Percentiles rank a stretch among this genome's conserved stretches.
phyloP scores from a whole-genome alignment of 2,113 vertebrate genomes.

The Colossoma macropomum region DNA sequence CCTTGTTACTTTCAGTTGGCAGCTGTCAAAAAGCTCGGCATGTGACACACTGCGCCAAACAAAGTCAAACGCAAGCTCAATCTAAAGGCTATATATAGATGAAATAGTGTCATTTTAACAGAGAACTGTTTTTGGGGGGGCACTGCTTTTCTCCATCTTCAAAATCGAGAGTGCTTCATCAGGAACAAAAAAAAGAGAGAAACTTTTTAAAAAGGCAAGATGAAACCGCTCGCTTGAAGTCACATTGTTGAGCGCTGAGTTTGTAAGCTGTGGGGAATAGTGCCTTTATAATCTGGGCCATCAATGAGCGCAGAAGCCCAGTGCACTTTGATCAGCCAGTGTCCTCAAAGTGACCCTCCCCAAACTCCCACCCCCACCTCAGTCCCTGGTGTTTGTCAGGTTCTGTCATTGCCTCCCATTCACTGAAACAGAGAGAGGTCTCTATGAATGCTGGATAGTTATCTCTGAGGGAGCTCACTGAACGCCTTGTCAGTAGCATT shows the following conservation, averaged over 20 bases:
- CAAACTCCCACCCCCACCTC: slow-evolving; percentile 43
- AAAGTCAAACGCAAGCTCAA: slow-evolving; percentile 72
- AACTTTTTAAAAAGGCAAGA: slow-evolving; percentile 50
- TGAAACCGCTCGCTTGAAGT: slow-evolving; percentile 32
- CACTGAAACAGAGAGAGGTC: slow-evolving; percentile 29
- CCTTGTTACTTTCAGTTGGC: slow-evolving; percentile 78
- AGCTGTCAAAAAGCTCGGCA: slow-evolving; percentile 78
- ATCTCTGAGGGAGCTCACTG: slow-evolving; percentile 24
- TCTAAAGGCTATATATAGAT: slow-evolving; percentile 83
- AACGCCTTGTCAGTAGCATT: slow-evolving; percentile 31
- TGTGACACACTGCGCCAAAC: slow-evolving; percentile 67
- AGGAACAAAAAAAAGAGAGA: slow-evolving; percentile 67
- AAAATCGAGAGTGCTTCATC: slow-evolving; percentile 69
- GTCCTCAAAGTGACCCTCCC: slow-evolving; percentile 77
- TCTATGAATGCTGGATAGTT: slow-evolving; percentile 30
- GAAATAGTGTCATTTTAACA: slow-evolving; percentile 79
- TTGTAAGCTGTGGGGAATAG: slow-evolving; percentile 24
- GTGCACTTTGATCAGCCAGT: slow-evolving; percentile 69
- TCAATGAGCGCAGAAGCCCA: slow-evolving; percentile 63
- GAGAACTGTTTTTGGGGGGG: slow-evolving; percentile 62
- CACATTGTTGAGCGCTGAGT: slow-evolving; percentile 5
- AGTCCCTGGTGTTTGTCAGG: slow-evolving; percentile 66
- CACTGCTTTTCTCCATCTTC: slow-evolving; percentile 63
- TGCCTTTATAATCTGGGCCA: slow-evolving; percentile 29
- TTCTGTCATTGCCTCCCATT: slow-evolving; percentile 35